phyloP scores from a whole-genome alignment of 2,797 vertebrate genomes.

The Argyrosomus regius region DNA sequence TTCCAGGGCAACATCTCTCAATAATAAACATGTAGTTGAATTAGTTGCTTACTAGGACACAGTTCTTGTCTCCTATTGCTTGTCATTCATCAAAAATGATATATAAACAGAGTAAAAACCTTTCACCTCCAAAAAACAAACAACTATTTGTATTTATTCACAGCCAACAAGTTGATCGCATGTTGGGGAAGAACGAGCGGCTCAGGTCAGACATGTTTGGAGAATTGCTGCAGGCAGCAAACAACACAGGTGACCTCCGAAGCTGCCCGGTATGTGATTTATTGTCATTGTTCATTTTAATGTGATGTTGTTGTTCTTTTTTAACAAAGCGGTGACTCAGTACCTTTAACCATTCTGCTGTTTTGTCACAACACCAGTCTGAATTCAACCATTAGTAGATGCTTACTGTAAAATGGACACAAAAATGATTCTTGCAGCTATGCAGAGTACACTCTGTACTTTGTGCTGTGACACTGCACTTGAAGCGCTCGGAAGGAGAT shows the following conservation, averaged over 20 bases:
- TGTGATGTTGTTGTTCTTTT: neutral
- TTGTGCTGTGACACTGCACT: slow-evolving; percentile 64
- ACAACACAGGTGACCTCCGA: slow-evolving; percentile 94
- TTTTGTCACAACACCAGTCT: slow-evolving; percentile 29
- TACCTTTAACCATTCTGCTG: neutral
- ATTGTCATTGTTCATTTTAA: neutral
- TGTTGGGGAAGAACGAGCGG: slow-evolving; percentile 89
- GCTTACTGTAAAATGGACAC: slow-evolving; percentile 19
- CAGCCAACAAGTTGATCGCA: slow-evolving; percentile 87
- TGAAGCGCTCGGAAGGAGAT: slow-evolving; percentile 69
- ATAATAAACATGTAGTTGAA: neutral
- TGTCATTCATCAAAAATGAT: neutral
- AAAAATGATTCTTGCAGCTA: slow-evolving; percentile 27
- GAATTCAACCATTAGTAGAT: slow-evolving; percentile 21
- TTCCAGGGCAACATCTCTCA: neutral
- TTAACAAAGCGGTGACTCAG: neutral
- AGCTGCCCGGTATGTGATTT: slow-evolving; percentile 93
- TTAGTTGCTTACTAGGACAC: neutral
- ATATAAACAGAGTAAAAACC: neutral
- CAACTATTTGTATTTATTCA: slow-evolving; percentile 1
- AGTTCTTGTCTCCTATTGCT: no score
- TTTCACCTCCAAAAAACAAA: neutral
- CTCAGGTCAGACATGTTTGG: slow-evolving; percentile 95
- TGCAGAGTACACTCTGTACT: slow-evolving; percentile 55
- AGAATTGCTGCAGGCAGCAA: slow-evolving; percentile 95